Evolutionary conservation across 2,113 vertebrate genomes (phyloP), one percentile per base, ranked within the genome.

Genomic region (Rhinoderma darwinii): DNA sequence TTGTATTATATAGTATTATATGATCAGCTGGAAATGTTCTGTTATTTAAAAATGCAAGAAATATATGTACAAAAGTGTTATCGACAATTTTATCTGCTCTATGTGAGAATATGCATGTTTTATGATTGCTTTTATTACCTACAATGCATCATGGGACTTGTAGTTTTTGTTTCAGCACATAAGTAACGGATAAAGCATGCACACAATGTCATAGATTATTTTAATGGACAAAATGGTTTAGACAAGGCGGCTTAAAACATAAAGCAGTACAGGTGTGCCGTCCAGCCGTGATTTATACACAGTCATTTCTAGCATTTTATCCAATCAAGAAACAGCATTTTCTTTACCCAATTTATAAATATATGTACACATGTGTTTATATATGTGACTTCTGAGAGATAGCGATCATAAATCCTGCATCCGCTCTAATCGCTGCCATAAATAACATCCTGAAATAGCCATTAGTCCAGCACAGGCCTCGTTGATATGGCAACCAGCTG

Each of bases 401-500:
- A 81, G 87, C 87, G 25, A 41, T 89, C 81, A 87, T 87, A 90
- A 90, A 90, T 90, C 87, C 74, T 25, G 18, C 68, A 82, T 78
- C 44, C 66, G 73, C 39, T 72, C 82, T 90, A 90, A 89, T 90
- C 87, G 73, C 54, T 1, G 77, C 73, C 80, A 87, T 90, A 90
- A 90, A 90, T 90, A 89, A 90, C 78, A 66, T 80, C 70, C 88
- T 90, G 88, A 87, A 88, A 88, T 85, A 88, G 88, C 89, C 88
- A 87, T 90, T 90, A 90, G 88, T 87, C 79, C 80, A 82, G 83
- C 27, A n/a, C 75, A 84, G 88, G 83, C 80, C 87, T 84, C 74
- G 88, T 90, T 90, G 88, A 81, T 79, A 90, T 89, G 82, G 86
- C 82, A 90, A 90, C 88, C 70, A 70, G 56, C 43, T 86, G 87